Evolutionary conservation across 2,888 invertebrate species (phyloP).

Genomic region (Lepeophtheirus nordmannii): DNA sequence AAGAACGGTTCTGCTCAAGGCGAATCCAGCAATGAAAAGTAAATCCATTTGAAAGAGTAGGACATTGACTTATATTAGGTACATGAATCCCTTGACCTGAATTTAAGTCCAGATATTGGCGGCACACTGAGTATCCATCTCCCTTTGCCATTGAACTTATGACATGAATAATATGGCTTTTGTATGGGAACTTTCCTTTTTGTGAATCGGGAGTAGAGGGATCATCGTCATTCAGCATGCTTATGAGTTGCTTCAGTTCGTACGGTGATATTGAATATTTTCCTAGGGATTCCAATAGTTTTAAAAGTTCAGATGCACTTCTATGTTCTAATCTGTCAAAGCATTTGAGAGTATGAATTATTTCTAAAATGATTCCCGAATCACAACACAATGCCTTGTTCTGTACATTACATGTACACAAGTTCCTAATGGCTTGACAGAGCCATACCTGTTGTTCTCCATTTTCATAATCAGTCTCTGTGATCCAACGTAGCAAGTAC

Average conservation of each 20-base stretch:
- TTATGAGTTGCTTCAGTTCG: conserved; percentile 44
- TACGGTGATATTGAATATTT: conserved; percentile 42
- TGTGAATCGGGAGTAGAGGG: conserved; percentile 30
- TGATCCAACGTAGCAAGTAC: conserved; percentile 12
- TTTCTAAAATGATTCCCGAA: conserved; percentile 38
- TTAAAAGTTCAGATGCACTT: conserved; percentile 41
- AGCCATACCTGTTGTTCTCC: conserved; percentile 16
- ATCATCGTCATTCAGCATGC: conserved; percentile 33
- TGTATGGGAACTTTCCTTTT: conserved; percentile 27
- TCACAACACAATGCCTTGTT: conserved; percentile 43
- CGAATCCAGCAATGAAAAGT: conserved; percentile 44
- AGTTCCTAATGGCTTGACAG: background rate
- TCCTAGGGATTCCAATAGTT: conserved; percentile 42
- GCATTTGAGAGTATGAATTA: conserved; percentile 38
- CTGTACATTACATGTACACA: conserved; percentile 29
- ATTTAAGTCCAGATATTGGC: conserved; percentile 42
- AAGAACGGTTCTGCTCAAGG: conserved; percentile 33
- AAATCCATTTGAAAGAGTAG: conserved; percentile 43
- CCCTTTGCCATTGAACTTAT: conserved; percentile 36
- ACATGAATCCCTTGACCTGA: conserved; percentile 41
- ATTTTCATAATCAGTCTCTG: conserved; percentile 19
- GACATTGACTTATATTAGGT: conserved; percentile 43
- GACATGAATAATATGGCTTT: conserved; percentile 35
- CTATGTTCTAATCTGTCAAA: conserved; percentile 34
- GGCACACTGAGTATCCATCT: conserved; percentile 34